Conservation (phyloP, 2,797 vertebrate species). For the Acanthiza pusilla region DNA sequence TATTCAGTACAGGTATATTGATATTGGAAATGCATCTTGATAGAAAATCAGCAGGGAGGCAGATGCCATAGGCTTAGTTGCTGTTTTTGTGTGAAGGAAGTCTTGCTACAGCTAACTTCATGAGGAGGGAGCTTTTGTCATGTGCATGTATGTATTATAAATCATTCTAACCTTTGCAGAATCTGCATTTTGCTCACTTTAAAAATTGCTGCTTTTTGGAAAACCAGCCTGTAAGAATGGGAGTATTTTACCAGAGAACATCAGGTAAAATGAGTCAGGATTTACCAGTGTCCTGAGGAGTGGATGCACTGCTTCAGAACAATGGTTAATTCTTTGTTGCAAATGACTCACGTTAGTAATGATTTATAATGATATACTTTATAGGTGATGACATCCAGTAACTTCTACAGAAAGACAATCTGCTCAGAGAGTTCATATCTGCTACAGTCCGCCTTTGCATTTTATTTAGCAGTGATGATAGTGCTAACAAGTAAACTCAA, state of each 20-base stretch:
- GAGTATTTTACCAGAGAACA: conserved; percentile 2
- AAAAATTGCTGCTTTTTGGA: conserved; percentile 11
- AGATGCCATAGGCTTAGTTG: not conserved
- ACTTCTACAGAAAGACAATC: conserved; percentile 29
- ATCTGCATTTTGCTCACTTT: conserved; percentile 1
- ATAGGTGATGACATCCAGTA: conserved; percentile 15
- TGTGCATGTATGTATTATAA: conserved; percentile 51
- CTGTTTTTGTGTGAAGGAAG: not conserved
- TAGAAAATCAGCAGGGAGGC: not conserved
- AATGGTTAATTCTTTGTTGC: conserved; percentile 44
- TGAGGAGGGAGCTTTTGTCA: conserved; percentile 32
- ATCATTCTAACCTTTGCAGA: conserved; percentile 63
- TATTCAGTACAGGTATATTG: not conserved
- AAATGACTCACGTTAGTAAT: conserved; percentile 53
- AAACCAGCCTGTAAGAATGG: not conserved
- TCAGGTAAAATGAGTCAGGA: conserved; percentile 34
- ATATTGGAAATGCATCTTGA: not conserved
- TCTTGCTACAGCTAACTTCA: not conserved
- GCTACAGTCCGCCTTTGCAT: not conserved
- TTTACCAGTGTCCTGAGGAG: conserved; percentile 60
- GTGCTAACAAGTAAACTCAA: conserved; percentile 17
- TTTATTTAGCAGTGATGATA: conserved; percentile 46
- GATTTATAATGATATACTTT: conserved; percentile 64
- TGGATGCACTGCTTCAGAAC: conserved; percentile 51
- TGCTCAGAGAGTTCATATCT: not conserved